phyloP scores from a whole-genome alignment of 2,113 vertebrate species.

The Oenanthe melanoleuca region DNA sequence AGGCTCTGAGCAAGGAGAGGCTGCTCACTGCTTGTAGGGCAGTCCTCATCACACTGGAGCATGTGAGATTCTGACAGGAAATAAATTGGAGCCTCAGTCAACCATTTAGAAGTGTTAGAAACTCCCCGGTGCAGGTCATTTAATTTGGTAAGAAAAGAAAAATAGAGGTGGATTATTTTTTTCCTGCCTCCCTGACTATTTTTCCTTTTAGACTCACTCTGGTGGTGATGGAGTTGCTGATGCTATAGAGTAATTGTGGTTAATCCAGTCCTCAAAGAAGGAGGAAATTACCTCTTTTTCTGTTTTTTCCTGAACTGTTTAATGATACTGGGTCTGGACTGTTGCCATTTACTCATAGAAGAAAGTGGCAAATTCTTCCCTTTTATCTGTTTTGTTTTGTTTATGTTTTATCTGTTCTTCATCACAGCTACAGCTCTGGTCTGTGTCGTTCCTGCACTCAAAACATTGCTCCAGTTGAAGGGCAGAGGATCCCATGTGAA shows the following conservation, averaged over 20 bases:
- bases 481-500: not conserved
- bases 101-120: constrained; percentile 36
- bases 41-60: constrained; percentile 1
- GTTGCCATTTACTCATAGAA: not conserved
- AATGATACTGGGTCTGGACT: not conserved
- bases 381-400: not conserved
- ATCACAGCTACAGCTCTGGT: not conserved
- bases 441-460: not conserved
- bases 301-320: not conserved
- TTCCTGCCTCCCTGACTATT: not conserved
- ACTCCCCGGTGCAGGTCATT: not conserved
- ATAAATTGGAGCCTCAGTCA: constrained; percentile 53
- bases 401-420: not conserved
- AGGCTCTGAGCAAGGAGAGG: not conserved
- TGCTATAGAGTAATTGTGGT: not conserved
- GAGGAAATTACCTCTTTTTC: not conserved
- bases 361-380: not conserved
- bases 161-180: not conserved
- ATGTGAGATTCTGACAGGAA: constrained; percentile 34
- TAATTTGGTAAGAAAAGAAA: not conserved
- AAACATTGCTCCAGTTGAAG: not conserved
- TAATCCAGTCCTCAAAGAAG: not conserved
- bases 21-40: not conserved
- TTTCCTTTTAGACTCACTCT: not conserved
- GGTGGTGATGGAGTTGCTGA: not conserved